A percentile compares a stretch with the other conserved stretches of the same genome.
Conservation (phyloP, 2,888 invertebrate species). For the Patella pellucida region DNA sequence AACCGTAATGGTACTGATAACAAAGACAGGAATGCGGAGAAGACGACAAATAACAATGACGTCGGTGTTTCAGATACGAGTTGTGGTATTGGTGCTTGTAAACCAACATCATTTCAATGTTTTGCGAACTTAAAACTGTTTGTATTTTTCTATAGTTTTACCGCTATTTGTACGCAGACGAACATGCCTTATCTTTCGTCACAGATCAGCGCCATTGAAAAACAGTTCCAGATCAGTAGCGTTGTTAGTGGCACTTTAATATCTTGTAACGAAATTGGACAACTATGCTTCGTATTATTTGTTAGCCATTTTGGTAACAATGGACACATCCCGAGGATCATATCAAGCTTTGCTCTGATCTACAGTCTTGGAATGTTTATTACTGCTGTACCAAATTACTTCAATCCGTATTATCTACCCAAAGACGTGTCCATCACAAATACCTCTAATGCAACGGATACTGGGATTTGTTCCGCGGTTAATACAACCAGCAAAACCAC, state of each 20-base stretch:
- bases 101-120: slow-evolving; percentile 13
- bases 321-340: slow-evolving; percentile 22
- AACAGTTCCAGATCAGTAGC: slow-evolving; percentile 46
- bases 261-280: slow-evolving; percentile 54
- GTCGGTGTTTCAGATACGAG: slow-evolving; percentile 8
- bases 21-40: neutral
- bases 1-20: too few species aligned
- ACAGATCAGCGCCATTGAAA: slow-evolving; percentile 50
- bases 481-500: neutral
- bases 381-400: slow-evolving; percentile 18
- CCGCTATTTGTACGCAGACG: slow-evolving; percentile 23
- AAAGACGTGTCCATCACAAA: neutral
- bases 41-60: neutral
- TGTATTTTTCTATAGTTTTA: slow-evolving; percentile 23
- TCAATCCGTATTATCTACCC: slow-evolving; percentile 18
- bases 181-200: slow-evolving; percentile 28
- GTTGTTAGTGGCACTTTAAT: slow-evolving; percentile 48
- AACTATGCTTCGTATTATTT: slow-evolving; percentile 44
- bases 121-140: slow-evolving; percentile 27
- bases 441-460: neutral
- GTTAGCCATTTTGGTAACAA: slow-evolving; percentile 45
- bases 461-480: neutral
- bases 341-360: slow-evolving; percentile 6
- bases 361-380: slow-evolving; percentile 19
- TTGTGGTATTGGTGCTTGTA: slow-evolving; percentile 26